A percentile compares a stretch with the other conserved stretches of the same genome.
Evolutionary conservation across 2,113 vertebrate genomes (phyloP).

Genomic region (Ammodytes marinus): DNA sequence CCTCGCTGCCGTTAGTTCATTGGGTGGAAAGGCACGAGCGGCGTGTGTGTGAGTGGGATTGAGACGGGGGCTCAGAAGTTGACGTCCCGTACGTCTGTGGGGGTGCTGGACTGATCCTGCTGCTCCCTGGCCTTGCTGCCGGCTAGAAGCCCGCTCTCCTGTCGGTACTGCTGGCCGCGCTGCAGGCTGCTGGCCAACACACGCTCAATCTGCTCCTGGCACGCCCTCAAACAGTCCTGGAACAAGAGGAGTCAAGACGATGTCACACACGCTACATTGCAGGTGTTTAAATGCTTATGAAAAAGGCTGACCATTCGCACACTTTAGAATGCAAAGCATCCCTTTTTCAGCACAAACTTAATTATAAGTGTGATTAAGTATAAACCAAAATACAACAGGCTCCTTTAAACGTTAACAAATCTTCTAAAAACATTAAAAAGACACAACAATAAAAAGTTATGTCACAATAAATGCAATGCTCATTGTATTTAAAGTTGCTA

Average conservation of each 20-base stretch:
- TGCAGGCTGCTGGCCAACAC: slow-evolving; percentile 91
- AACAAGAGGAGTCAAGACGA: slow-evolving; percentile 37
- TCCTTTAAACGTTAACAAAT: background rate
- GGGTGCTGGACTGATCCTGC: slow-evolving; percentile 95
- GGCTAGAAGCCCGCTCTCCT: slow-evolving; percentile 78
- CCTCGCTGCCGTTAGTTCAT: slow-evolving; percentile 50
- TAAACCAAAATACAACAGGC: background rate
- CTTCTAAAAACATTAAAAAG: background rate
- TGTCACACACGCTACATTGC: slow-evolving; percentile 26
- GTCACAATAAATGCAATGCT: background rate
- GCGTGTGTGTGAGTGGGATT: slow-evolving; percentile 10
- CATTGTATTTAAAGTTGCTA: background rate
- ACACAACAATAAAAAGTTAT: background rate
- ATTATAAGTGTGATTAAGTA: background rate
- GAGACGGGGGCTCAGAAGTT: slow-evolving; percentile 89
- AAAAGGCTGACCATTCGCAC: background rate
- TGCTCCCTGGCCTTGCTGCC: slow-evolving; percentile 89
- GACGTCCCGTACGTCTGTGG: slow-evolving; percentile 95
- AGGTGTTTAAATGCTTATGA: background rate
- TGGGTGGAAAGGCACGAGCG: slow-evolving; percentile 36
- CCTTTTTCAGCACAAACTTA: background rate
- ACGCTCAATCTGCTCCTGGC: slow-evolving; percentile 97
- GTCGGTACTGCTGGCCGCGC: slow-evolving; percentile 86
- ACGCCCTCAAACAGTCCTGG: slow-evolving; percentile 95
- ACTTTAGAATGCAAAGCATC: background rate